These are phyloP conservation scores for Ostrea denselamellosa DNA, from an alignment of 1,140 invertebrate species.

Conservation along the genomic window DNA sequence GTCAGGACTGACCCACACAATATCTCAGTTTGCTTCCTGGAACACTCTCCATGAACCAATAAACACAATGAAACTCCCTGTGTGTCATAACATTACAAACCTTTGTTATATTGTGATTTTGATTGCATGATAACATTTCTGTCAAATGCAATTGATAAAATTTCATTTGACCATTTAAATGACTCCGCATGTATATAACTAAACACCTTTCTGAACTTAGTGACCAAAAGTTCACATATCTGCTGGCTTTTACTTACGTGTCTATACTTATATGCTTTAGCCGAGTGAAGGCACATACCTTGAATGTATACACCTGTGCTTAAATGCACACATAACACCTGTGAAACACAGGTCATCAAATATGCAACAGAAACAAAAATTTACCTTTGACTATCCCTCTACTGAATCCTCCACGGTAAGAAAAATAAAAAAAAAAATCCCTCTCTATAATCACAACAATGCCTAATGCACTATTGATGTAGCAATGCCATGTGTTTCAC, in stretches of 20 bases:
- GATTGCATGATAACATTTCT: not conserved
- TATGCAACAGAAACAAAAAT: conserved; percentile 4
- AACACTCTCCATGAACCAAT: not conserved
- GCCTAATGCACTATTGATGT: not conserved
- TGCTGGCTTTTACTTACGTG: not conserved
- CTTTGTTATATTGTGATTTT: conserved; percentile 6
- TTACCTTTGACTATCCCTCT: not conserved
- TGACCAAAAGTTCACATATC: not conserved
- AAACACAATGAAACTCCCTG: not conserved
- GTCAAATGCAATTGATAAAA: conserved; percentile 5
- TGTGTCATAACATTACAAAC: conserved; percentile 1
- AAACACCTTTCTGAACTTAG: not conserved
- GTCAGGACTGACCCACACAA: not conserved
- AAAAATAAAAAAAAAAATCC: not conserved
- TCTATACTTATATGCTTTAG: not conserved
- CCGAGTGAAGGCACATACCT: not conserved
- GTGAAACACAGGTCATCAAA: conserved; percentile 19
- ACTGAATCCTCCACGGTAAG: not conserved
- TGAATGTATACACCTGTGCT: not conserved
- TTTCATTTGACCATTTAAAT: conserved; percentile 8
- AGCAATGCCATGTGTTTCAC: conserved; percentile 7
- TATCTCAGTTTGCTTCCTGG: not conserved
- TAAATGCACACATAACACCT: conserved; percentile 25
- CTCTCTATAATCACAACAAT: not conserved
- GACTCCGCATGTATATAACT: not conserved